These are phyloP conservation scores for Parascotia fuliginaria DNA, from an alignment of 2,888 invertebrate genomes.

Conservation along the genomic window DNA sequence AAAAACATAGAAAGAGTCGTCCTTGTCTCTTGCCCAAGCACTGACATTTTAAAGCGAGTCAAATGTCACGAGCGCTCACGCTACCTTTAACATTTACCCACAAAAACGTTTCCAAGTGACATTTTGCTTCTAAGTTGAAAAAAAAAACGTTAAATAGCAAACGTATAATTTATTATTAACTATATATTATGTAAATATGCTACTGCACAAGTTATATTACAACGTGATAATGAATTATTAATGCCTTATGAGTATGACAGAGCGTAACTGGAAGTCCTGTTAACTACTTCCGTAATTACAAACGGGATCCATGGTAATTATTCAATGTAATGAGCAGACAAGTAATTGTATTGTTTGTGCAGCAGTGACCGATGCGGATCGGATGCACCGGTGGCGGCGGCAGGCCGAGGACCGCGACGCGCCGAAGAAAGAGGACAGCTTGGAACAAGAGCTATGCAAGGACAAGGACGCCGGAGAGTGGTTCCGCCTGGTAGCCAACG, in stretches of 20 bases:
- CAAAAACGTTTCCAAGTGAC: constrained; percentile 61
- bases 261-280: neutral
- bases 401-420: constrained; percentile 87
- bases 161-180: constrained; percentile 38
- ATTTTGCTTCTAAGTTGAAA: constrained; percentile 67
- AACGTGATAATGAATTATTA: no score
- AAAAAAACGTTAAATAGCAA: constrained; percentile 44
- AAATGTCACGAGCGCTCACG: constrained; percentile 82
- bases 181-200: constrained; percentile 22
- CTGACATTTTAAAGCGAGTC: constrained; percentile 81
- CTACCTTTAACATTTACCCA: constrained; percentile 77
- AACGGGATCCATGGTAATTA: neutral
- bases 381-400: constrained; percentile 85
- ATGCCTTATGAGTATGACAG: no score
- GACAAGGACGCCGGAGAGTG: constrained; percentile 98
- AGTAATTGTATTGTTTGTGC: constrained; percentile 43
- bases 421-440: constrained; percentile 93
- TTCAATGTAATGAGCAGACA: neutral
- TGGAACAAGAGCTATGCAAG: constrained; percentile 95
- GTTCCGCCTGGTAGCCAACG: constrained; percentile 95
- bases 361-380: constrained; percentile 71
- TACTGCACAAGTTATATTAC: no score
- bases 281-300: neutral
- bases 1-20: constrained; percentile 83
- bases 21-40: constrained; percentile 83